Percentiles rank a stretch among this genome's conserved stretches.
These are phyloP conservation scores for Malurus elegans DNA, from an alignment of 2,113 vertebrate genomes.

Conservation along the genomic window DNA sequence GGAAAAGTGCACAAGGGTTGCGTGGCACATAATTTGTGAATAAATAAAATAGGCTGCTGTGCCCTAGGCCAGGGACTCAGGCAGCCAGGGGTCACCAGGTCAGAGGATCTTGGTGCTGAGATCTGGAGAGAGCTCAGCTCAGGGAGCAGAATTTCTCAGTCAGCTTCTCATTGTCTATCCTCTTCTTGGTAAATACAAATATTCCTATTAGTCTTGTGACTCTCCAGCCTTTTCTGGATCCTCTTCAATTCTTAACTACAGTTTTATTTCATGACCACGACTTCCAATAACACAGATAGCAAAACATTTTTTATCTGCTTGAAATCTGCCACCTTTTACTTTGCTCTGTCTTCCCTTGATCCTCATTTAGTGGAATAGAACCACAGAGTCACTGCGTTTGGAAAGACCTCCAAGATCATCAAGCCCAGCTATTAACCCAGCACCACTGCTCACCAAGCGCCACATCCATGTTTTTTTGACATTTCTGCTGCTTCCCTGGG, in stretches of 20 bases:
- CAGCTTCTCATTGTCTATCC: not conserved
- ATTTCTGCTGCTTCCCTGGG: not conserved
- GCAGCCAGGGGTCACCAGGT: not conserved
- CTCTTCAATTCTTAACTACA: not conserved
- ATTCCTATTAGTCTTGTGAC: not conserved
- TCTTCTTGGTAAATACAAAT: not conserved
- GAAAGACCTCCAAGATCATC: not conserved
- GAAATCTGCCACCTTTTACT: not conserved
- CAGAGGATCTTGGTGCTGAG: not conserved
- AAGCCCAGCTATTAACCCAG: not conserved
- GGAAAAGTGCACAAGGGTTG: not conserved
- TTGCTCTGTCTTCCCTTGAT: not conserved
- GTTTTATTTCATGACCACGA: not conserved
- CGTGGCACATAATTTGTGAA: not conserved
- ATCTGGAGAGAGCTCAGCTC: not conserved
- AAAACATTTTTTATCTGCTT: not conserved
- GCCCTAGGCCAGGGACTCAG: not conserved
- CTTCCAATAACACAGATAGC: not conserved
- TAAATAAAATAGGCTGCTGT: not conserved
- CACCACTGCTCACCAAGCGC: not conserved
- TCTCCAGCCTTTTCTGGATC: not conserved
- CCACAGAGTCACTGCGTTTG: not conserved
- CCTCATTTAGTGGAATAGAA: not conserved
- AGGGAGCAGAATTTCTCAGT: not conserved
- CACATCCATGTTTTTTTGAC: not conserved